Evolutionary conservation across 2,113 vertebrate species (phyloP).

Genomic region (Albula goreensis): DNA sequence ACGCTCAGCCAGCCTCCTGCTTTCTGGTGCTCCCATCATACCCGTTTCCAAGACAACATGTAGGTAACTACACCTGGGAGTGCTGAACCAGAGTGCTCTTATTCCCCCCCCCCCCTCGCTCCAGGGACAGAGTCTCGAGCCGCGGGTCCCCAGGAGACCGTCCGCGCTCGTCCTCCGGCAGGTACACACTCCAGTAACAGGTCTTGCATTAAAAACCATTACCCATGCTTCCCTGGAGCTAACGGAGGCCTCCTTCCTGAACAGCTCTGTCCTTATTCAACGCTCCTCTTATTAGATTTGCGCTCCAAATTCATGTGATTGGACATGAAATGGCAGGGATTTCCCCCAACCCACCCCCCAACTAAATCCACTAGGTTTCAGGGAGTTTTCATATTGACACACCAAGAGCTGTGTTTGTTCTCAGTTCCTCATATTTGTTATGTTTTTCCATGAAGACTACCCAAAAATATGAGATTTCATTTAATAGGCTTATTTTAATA

Average conservation of each 20-base stretch:
- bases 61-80: slow-evolving; percentile 17
- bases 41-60: slow-evolving; percentile 17
- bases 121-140: slow-evolving; percentile 17
- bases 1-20: neutral
- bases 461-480: neutral
- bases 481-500: neutral
- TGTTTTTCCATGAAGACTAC: neutral
- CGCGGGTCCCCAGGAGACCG: neutral
- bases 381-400: neutral
- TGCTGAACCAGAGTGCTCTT: neutral
- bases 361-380: neutral
- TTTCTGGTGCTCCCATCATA: neutral
- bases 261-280: neutral
- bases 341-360: neutral
- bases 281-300: slow-evolving; percentile 6
- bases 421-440: no score
- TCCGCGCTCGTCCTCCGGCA: neutral
- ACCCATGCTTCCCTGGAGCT: neutral
- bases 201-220: slow-evolving; percentile 13
- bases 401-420: neutral
- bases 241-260: neutral
- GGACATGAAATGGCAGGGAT: neutral
- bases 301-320: neutral
- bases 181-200: slow-evolving; percentile 20
- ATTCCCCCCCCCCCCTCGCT: no score